These are phyloP conservation scores for Mirounga angustirostris DNA, from an alignment of 2,113 vertebrate species.

Conservation along the genomic window DNA sequence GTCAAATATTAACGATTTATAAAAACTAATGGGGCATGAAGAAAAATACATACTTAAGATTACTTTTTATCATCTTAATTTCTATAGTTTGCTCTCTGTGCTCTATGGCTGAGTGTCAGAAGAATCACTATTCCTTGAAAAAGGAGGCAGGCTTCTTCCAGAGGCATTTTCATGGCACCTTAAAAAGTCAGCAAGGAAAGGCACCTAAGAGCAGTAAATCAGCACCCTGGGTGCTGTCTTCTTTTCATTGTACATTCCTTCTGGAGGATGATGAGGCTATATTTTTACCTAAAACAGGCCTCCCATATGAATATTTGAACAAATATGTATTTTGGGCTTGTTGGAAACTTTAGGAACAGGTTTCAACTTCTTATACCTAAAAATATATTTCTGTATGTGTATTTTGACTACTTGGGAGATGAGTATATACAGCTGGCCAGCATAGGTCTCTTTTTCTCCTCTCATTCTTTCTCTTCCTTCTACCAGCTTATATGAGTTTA, in stretches of 20 bases:
- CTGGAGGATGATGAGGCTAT: not conserved
- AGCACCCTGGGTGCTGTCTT: slow-evolving; percentile 38
- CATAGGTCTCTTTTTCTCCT: not conserved
- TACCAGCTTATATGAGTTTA: not conserved
- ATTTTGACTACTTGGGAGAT: not conserved
- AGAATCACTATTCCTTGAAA: slow-evolving; percentile 64
- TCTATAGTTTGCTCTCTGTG: slow-evolving; percentile 34
- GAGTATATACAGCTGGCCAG: not conserved
- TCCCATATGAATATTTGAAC: slow-evolving; percentile 56
- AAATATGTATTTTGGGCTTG: not conserved
- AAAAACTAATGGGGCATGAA: slow-evolving; percentile 14
- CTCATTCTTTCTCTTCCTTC: not conserved
- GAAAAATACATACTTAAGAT: slow-evolving; percentile 14
- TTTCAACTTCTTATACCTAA: not conserved
- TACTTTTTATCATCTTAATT: slow-evolving; percentile 35
- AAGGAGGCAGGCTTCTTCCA: slow-evolving; percentile 64
- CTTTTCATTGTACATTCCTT: slow-evolving; percentile 43
- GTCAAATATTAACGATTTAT: slow-evolving; percentile 31
- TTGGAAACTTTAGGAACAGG: slow-evolving; percentile 25
- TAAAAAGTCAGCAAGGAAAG: slow-evolving; percentile 66
- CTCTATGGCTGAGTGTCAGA: slow-evolving; percentile 51
- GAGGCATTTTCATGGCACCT: slow-evolving; percentile 56
- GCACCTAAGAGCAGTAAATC: slow-evolving; percentile 51
- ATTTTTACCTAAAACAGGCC: slow-evolving; percentile 53
- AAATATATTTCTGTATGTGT: not conserved